A percentile compares a stretch with the other conserved stretches of the same genome.
Conservation (phyloP, 1,140 invertebrate species). For the Ridgeia piscesae region DNA sequence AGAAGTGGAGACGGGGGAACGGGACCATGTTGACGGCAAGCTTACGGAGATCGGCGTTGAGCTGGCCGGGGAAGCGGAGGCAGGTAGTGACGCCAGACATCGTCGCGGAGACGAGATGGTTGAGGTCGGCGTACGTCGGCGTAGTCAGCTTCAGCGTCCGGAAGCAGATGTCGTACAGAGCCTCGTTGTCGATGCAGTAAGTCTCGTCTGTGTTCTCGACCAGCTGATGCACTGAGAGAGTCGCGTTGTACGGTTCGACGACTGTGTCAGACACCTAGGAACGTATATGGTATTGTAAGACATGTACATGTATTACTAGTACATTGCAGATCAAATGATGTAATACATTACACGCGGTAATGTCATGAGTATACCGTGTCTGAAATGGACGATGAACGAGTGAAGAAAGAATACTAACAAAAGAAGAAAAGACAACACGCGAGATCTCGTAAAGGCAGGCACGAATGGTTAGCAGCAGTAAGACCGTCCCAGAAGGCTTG, state of each 20-base stretch:
- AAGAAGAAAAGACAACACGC: too few species aligned
- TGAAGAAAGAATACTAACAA: too few species aligned
- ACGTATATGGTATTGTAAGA: constrained; percentile 21
- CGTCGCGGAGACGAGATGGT: constrained; percentile 67
- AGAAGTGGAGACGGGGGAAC: constrained; percentile 94
- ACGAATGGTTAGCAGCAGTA: too few species aligned
- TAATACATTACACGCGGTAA: background rate
- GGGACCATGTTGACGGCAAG: constrained; percentile 98
- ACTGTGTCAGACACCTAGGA: constrained; percentile 72
- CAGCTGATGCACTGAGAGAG: constrained; percentile 42
- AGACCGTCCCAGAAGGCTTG: too few species aligned
- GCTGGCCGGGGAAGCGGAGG: constrained; percentile 64
- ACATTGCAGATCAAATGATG: background rate
- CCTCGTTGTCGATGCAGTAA: constrained; percentile 54
- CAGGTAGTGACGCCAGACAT: constrained; percentile 83
- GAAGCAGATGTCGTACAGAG: constrained; percentile 58
- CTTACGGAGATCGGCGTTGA: constrained; percentile 86
- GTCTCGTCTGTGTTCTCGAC: constrained; percentile 57
- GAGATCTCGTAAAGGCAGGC: too few species aligned
- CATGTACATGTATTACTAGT: constrained; percentile 8
- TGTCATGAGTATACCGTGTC: too few species aligned
- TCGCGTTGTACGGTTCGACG: constrained; percentile 77
- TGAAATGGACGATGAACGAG: too few species aligned
- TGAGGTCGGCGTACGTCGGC: constrained; percentile 68
- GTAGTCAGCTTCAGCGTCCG: constrained; percentile 44